These are phyloP conservation scores for Cydia splendana DNA, from an alignment of 1,140 invertebrate genomes.

Conservation along the genomic window DNA sequence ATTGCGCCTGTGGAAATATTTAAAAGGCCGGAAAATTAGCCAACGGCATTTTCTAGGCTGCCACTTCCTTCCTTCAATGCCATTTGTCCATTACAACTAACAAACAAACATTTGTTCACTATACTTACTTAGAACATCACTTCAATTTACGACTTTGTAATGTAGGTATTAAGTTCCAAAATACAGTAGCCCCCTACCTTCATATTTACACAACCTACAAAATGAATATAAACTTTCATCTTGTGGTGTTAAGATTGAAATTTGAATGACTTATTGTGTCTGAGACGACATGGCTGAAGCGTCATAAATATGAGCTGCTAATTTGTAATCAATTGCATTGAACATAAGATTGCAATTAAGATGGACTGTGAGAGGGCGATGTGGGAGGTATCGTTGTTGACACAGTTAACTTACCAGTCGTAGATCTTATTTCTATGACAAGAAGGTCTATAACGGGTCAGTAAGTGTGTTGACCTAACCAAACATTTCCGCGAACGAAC, in stretches of 20 bases:
- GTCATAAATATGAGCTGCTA: background rate
- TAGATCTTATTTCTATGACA: background rate
- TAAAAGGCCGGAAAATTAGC: constrained; percentile 54
- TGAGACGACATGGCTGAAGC: background rate
- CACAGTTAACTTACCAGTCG: background rate
- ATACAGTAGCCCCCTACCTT: too few relatives aligned
- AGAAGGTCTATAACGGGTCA: background rate
- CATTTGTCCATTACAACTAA: background rate
- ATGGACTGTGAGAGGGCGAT: background rate
- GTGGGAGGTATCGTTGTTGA: background rate
- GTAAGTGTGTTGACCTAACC: constrained; percentile 50
- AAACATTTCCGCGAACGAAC: constrained; percentile 60
- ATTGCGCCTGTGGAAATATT: constrained; percentile 38
- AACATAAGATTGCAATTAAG: background rate
- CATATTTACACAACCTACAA: background rate
- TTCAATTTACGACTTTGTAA: too few relatives aligned
- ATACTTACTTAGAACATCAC: too few relatives aligned
- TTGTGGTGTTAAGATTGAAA: background rate
- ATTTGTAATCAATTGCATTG: background rate
- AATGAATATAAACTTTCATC: background rate
- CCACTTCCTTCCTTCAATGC: constrained; percentile 37
- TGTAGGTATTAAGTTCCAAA: too few relatives aligned
- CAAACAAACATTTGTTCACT: too few relatives aligned
- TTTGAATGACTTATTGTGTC: background rate
- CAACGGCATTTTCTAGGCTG: constrained; percentile 46